Evolutionary conservation across 2,113 vertebrate genomes (phyloP), one percentile per base, ranked within the genome.

Genomic region (Mormoops blainvillei): DNA sequence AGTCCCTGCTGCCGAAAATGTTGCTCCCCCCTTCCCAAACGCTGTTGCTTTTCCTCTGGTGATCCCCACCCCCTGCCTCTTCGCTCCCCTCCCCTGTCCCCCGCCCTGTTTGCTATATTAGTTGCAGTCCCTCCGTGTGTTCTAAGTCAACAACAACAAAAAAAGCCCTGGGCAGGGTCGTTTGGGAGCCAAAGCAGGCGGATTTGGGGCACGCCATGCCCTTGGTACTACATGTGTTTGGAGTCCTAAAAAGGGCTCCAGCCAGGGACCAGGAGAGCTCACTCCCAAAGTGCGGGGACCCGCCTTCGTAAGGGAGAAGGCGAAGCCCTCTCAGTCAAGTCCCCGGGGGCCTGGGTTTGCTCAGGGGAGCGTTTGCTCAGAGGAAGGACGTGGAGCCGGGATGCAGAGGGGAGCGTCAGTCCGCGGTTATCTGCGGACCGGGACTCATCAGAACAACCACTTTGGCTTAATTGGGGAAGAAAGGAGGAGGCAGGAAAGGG

Each of bases 101-200:
- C 63, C 82, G 13, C 22, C 36, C 88, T 78, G 68, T 96, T 94
- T 86, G 95, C 68, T 93, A n/a, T 58, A 43, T 93, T 50, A 82
- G 78, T 36, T 87, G 58, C 89, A 67, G 82, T 38, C 83, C 31
- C 92, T 77, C 78, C 48, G 24, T 61, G 56, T 92, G 95, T 71
- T 94, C 95, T 95, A 97, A 92, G 80, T 86, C 92, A 97, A 95
- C 95, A 95, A 78, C 24, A 96, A 94, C 91, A 95, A 80, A 20
- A 50, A 78, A 83, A 71, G n/a, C 41, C 8, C 93, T 20, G 31
- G 67, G 63, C 78, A 88, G 78, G 95, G 93, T 91, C 89, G 70
- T 94, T 43, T 33, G 86, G 86, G 74, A 96, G 90, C 78, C 94
- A 11, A 9, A 45, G 73, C 28, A 31, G 24, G 38, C 67, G 31